Evolutionary conservation across 2,113 vertebrate genomes (phyloP).

Genomic region (Gallinago media): DNA sequence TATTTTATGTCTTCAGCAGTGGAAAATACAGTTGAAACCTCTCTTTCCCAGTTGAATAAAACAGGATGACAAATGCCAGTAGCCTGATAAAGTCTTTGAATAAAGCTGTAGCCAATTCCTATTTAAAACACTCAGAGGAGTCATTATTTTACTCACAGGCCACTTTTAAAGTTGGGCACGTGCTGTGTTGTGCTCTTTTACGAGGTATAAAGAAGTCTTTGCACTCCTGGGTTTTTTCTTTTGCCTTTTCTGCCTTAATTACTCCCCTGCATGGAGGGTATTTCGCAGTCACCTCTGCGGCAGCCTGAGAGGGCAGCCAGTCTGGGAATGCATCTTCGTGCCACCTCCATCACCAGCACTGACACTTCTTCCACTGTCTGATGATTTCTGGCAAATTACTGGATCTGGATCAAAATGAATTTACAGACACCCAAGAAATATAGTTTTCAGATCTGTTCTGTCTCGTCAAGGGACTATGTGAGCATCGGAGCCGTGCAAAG

Average conservation of each 20-base stretch:
- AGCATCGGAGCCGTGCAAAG: background rate
- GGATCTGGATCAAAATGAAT: background rate
- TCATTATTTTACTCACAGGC: background rate
- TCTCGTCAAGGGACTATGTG: background rate
- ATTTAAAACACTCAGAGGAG: slow-evolving; percentile 6
- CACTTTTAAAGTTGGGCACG: background rate
- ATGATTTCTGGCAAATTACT: background rate
- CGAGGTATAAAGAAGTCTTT: background rate
- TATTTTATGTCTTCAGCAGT: background rate
- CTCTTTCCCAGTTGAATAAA: background rate
- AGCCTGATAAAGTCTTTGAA: background rate
- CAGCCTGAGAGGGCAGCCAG: background rate
- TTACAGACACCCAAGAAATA: background rate
- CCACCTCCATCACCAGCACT: background rate
- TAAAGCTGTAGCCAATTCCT: slow-evolving; percentile 12
- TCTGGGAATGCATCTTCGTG: background rate
- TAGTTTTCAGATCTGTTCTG: background rate
- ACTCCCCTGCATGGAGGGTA: background rate
- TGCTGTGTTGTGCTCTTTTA: slow-evolving; percentile 11
- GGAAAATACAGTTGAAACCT: background rate
- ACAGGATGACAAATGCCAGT: background rate
- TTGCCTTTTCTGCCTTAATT: background rate
- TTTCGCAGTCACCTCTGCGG: background rate
- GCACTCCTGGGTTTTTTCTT: background rate
- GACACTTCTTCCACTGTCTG: background rate